Conservation (phyloP, 2,888 invertebrate species). For the Eilema depressum region DNA sequence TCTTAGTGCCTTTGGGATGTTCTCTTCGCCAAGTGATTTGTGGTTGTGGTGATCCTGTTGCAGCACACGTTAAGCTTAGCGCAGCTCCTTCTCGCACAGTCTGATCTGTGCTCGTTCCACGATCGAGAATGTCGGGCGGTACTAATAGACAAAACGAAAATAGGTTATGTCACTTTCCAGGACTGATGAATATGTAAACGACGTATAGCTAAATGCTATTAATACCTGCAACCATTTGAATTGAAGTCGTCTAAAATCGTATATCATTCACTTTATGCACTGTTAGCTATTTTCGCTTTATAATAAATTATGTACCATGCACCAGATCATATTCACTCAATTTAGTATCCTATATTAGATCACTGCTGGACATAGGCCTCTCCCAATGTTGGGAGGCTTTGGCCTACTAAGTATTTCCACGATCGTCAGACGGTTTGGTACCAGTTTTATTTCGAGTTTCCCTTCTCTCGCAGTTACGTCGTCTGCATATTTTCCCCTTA, state of each 20-base stretch:
- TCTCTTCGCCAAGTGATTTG: slow-evolving; percentile 96
- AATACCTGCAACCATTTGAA: background rate
- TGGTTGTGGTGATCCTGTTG: slow-evolving; percentile 95
- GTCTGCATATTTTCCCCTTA: no score
- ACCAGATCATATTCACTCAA: background rate
- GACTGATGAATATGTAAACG: background rate
- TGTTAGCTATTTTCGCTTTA: background rate
- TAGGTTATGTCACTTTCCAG: slow-evolving; percentile 25
- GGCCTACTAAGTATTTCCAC: no score
- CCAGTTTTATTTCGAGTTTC: no score
- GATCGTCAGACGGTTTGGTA: no score
- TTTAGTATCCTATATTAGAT: no score
- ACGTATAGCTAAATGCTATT: background rate
- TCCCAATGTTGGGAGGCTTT: no score
- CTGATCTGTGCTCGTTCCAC: slow-evolving; percentile 94
- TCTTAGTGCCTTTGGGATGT: slow-evolving; percentile 91
- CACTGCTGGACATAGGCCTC: no score
- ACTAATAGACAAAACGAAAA: slow-evolving; percentile 71
- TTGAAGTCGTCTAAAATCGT: background rate
- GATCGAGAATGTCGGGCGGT: slow-evolving; percentile 94
- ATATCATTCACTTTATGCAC: background rate
- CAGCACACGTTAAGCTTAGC: slow-evolving; percentile 94
- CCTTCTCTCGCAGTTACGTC: no score
- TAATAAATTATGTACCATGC: background rate
- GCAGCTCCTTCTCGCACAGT: slow-evolving; percentile 95